Conservation (phyloP, 2,113 vertebrate species). For the Eira barbara region DNA sequence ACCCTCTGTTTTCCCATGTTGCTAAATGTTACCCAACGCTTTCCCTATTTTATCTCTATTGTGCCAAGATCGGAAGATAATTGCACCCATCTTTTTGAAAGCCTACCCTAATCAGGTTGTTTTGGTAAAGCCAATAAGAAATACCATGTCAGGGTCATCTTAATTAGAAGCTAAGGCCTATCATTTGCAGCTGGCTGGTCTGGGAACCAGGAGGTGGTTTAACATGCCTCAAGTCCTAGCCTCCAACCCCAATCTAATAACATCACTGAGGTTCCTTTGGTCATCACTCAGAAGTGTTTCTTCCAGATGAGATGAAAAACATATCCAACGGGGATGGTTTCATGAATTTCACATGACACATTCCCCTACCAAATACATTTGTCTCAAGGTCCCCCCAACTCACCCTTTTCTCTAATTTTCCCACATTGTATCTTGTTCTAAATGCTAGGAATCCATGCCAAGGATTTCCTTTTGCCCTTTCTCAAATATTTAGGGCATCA, state of each 20-base stretch:
- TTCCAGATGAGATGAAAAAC: background rate
- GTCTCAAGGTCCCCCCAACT: background rate
- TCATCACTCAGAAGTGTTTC: background rate
- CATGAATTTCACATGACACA: background rate
- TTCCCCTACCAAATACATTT: background rate
- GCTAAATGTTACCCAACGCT: background rate
- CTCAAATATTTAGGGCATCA: background rate
- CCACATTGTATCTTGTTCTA: background rate
- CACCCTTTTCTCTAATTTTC: background rate
- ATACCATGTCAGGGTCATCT: background rate
- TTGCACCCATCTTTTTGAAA: background rate
- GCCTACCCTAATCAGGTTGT: background rate
- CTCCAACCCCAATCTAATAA: background rate
- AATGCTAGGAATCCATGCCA: background rate
- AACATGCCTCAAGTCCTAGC: background rate
- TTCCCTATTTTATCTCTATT: background rate
- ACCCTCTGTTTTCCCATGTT: background rate
- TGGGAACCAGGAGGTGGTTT: background rate
- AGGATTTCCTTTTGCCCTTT: background rate
- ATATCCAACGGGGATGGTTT: background rate
- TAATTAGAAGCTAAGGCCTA: rapidly evolving
- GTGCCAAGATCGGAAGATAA: background rate
- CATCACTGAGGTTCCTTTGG: background rate
- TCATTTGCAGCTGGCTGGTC: rapidly evolving
- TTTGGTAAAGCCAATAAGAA: background rate